Percentiles rank a stretch among this genome's conserved stretches.
Evolutionary conservation across 2,797 vertebrate genomes (phyloP).

Genomic region (Hipposideros larvatus): DNA sequence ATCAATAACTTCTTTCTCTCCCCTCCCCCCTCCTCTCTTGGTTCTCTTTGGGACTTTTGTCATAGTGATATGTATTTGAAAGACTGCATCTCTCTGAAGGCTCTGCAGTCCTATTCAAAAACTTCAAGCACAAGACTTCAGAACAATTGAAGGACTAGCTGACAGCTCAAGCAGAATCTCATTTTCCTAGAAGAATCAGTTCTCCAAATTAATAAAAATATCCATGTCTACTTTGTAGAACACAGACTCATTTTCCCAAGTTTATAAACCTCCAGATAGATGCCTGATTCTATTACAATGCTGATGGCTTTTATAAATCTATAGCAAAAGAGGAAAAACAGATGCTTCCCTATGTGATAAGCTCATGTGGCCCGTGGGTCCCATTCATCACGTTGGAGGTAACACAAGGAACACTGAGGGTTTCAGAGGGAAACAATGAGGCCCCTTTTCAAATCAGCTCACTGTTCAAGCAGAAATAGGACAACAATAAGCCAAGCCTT

Average conservation of each 20-base stretch:
- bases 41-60: background rate
- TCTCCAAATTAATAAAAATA: conserved; percentile 69
- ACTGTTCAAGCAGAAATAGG: conserved; percentile 29
- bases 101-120: background rate
- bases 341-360: background rate
- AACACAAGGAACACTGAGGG: background rate
- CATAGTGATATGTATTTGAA: background rate
- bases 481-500: conserved; percentile 23
- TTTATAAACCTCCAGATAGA: conserved; percentile 43
- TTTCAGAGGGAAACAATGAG: background rate
- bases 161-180: background rate
- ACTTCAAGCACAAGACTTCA: background rate
- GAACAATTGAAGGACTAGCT: background rate
- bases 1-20: background rate
- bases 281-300: background rate
- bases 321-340: background rate
- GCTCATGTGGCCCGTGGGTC: background rate
- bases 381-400: background rate
- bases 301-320: background rate
- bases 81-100: background rate
- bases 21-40: background rate
- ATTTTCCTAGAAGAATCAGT: conserved; percentile 50
- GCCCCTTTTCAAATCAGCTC: background rate
- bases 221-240: conserved; percentile 37
- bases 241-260: conserved; percentile 57